These are phyloP conservation scores for Ganaspis brasiliensis DNA, from an alignment of 2,888 invertebrate genomes.

Conservation along the genomic window DNA sequence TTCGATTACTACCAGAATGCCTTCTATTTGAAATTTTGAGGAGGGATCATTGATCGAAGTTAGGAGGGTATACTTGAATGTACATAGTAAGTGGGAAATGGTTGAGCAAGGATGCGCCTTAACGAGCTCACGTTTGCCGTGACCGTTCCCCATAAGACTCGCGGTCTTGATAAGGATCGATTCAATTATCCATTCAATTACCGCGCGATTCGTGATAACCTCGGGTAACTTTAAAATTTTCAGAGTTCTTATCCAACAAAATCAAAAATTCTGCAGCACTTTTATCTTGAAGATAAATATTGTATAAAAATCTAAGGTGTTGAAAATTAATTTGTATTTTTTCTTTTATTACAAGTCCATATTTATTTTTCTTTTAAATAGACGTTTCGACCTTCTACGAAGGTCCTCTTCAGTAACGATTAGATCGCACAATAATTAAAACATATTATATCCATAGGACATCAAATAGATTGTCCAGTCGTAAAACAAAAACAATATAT, in stretches of 20 bases:
- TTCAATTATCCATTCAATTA: conserved; percentile 77
- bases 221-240: conserved; percentile 19
- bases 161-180: conserved; percentile 72
- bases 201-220: conserved; percentile 63
- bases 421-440: no score
- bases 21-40: neutral
- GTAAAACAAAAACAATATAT: no score
- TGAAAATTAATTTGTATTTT: no score
- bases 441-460: no score
- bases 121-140: conserved; percentile 72
- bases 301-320: no score
- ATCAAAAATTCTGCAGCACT: neutral
- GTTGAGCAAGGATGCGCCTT: conserved; percentile 55
- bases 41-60: conserved; percentile 14
- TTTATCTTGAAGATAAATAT: no score
- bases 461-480: no score
- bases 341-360: no score
- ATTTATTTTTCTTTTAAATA: no score
- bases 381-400: no score
- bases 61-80: conserved; percentile 10
- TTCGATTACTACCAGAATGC: neutral
- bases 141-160: conserved; percentile 72
- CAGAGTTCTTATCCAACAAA: neutral
- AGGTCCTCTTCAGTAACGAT: no score
- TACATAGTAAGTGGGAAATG: conserved; percentile 43